Percentiles rank a stretch among this genome's conserved stretches.
Evolutionary conservation across 2,113 vertebrate genomes (phyloP).

Genomic region (Antechinus flavipes): DNA sequence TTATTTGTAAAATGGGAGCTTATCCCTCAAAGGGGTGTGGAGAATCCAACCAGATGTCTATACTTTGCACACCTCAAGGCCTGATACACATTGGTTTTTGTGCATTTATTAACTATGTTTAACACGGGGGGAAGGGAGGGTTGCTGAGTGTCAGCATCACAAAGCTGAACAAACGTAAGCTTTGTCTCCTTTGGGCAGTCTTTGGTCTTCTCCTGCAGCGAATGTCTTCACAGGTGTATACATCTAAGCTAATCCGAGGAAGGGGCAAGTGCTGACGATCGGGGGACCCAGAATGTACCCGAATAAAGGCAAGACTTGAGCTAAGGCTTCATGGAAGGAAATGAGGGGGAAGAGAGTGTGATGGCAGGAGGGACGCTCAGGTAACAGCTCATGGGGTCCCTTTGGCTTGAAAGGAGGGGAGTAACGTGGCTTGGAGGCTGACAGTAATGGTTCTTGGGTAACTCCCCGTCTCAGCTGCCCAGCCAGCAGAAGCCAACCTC

Average conservation of each 20-base stretch:
- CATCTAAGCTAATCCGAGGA: not conserved
- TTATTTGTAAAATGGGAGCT: not conserved
- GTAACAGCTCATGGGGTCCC: not conserved
- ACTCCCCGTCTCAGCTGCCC: not conserved
- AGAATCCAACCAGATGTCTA: not conserved
- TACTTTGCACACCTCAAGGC: not conserved
- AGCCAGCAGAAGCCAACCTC: not conserved
- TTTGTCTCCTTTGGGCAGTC: fast-evolving
- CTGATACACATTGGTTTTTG: not conserved
- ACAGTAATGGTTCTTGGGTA: not conserved
- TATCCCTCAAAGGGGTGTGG: not conserved
- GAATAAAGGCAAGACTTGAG: not conserved
- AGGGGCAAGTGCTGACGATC: not conserved
- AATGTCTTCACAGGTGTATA: not conserved
- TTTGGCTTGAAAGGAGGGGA: not conserved
- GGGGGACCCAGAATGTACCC: not conserved
- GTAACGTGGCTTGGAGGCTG: not conserved
- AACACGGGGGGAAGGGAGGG: no score
- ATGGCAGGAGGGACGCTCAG: not conserved
- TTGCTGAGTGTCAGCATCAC: fast-evolving
- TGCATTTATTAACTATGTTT: not conserved
- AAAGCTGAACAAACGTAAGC: not conserved
- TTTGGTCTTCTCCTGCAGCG: not conserved
- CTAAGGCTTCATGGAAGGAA: not conserved
- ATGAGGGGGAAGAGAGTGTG: not conserved